Base-by-base conservation (phyloP, 2,797 vertebrate genomes). In the Silurus aristotelis region DNA sequence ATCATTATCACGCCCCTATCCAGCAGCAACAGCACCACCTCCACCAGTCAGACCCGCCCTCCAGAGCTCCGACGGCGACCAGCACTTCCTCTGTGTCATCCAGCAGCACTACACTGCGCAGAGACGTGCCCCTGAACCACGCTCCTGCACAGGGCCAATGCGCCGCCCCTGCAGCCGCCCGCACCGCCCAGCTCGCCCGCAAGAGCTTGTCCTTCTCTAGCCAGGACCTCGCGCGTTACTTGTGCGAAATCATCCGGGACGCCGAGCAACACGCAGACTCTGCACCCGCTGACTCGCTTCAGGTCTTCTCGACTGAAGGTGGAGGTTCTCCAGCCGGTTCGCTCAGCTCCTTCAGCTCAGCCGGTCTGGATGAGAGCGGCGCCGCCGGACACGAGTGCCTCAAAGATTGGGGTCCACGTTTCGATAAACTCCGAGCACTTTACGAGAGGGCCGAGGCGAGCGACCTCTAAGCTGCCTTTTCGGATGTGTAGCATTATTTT, bases 281-380 rank as follows among this genome's bases (percentile, higher is more conserved):
- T 0, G 90, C 92, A 0, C 94, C 96, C n/a, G 95, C 91, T 0
- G 96, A 97, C 93, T 96, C 95, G 0, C 92, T 95, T 88, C 95
- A 92, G 89, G 95, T 97, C 79, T 97, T 96, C 88, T 95, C 95
- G 89, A 96, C 95, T 0, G 96, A 98, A 90, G 97, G 97, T 7
- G 94, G 90, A 0, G 95, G 96, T 79, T 97, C 96, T 0, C 92
- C 92, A 0, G 96, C 95, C 0, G 94, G 96, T 66, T 96, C 95
- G 3, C 95, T 97, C 80, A 97, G 96, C 89, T 95, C 96, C 80
- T 96, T 95, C 87, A 95, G 95, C 90, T 97, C 95, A 0, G 90
- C 92, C 0, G 95, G 94, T 6, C 88, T 92, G 84, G 96, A 95
- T 0, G 95, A 94, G 87, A 92, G 89, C 85, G 90, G 88, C 13